Conservation (phyloP, 2,797 vertebrate genomes). For the Pempheris klunzingeri region DNA sequence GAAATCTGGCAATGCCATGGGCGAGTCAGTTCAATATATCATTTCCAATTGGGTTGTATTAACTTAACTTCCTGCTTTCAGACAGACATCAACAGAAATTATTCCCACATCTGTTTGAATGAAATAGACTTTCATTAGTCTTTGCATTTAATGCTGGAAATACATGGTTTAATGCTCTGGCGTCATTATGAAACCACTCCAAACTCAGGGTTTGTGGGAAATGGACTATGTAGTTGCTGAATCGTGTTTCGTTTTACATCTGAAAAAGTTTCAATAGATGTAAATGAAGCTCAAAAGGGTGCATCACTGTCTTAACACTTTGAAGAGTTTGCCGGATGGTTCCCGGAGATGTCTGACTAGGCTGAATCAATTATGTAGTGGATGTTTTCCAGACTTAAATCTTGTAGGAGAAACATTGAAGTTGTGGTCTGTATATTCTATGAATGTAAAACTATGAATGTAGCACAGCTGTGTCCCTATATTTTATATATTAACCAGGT, state of each 20-base stretch:
- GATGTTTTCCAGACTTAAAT: conserved; percentile 1
- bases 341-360: neutral
- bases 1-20: conserved; percentile 16
- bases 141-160: neutral
- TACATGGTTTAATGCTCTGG: neutral
- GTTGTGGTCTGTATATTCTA: neutral
- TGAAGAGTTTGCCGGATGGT: neutral
- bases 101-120: neutral
- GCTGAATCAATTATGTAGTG: neutral
- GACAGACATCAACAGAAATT: neutral
- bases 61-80: conserved; percentile 3
- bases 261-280: neutral
- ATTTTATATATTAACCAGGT: neutral
- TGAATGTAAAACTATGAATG: neutral
- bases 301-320: neutral
- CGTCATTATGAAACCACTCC: neutral
- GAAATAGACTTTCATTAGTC: conserved; percentile 10
- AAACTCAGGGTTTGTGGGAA: neutral
- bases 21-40: conserved; percentile 1
- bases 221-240: neutral
- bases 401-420: neutral
- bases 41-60: conserved; percentile 20
- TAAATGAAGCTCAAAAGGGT: neutral
- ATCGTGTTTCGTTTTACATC: neutral
- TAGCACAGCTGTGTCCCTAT: neutral